These are phyloP conservation scores for Erinaceus europaeus DNA, from an alignment of 2,113 vertebrate species.

Conservation along the genomic window DNA sequence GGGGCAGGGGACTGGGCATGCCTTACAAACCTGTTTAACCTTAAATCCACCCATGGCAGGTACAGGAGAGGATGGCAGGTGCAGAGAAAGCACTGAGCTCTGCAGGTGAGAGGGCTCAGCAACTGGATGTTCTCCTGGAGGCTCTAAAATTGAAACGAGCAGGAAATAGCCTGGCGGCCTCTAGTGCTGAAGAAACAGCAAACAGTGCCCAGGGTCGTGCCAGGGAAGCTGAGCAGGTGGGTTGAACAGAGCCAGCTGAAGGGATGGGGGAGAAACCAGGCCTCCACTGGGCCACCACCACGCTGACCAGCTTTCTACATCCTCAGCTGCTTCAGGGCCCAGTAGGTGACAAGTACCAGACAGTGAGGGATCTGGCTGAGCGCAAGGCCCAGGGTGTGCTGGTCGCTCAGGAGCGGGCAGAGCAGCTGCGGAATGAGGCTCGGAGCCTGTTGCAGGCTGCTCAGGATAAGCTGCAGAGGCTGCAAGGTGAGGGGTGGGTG, in stretches of 20 bases:
- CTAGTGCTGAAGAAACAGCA: constrained; percentile 91
- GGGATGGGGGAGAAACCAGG: neutral
- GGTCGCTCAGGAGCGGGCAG: constrained; percentile 89
- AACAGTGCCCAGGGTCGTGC: constrained; percentile 89
- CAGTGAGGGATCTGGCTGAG: constrained; percentile 89
- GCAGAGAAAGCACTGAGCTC: constrained; percentile 86
- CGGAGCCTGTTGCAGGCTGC: constrained; percentile 88
- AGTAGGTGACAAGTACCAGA: constrained; percentile 90
- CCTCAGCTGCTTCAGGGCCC: constrained; percentile 90
- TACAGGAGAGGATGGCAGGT: constrained; percentile 85
- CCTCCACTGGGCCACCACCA: neutral
- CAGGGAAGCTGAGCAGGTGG: constrained; percentile 92
- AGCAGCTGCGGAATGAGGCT: constrained; percentile 90
- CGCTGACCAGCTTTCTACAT: neutral
- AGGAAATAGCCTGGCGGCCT: constrained; percentile 92
- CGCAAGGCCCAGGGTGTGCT: constrained; percentile 87
- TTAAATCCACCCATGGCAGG: constrained; percentile 77
- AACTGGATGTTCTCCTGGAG: constrained; percentile 86
- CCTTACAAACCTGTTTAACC: constrained; percentile 3
- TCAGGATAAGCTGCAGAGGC: constrained; percentile 89
- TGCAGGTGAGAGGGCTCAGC: constrained; percentile 83
- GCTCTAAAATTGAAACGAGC: constrained; percentile 92
- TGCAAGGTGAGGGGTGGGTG: constrained; percentile 85
- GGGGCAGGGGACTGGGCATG: neutral
- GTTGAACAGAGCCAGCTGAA: neutral